Base-by-base conservation (phyloP, 2,888 invertebrate genomes). In the Lochmaea crataegi region DNA sequence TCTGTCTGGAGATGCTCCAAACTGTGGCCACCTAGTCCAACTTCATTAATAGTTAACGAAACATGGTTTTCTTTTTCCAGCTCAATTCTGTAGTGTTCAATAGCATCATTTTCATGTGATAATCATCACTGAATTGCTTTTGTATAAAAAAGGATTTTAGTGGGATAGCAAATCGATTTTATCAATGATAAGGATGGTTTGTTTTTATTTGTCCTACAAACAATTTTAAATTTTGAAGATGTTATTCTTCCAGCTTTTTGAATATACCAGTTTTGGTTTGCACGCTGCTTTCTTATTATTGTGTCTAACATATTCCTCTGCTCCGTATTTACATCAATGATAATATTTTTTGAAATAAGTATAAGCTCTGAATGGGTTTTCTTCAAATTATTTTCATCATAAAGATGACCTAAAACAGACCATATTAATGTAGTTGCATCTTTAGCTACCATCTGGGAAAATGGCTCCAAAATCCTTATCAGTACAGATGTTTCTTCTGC, bases 1-100 rank as follows among this genome's bases (percentile, higher is more conserved):
- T 66, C 65, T 64, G 64, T 76, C 76, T 22, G 75, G 76, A 71
- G 76, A 72, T 69, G 77, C 74, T 45, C 76, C 77, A 11, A 76
- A 67, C 41, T 67, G 65, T n/a, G 72, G 71, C 71, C 71, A 70
- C 64, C 64, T 61, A 26, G 16, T 69, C n/a, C n/a, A 41, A 41
- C 41, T 41, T 68, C 64, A 65, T 57, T 74, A 12, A 74, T 14
- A 51, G 32, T 26, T 45, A 74, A 71, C 12, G 14, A 10, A 12
- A 69, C 68, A 57, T 75, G 69, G 48, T 65, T 58, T 75, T 72
- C 66, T 26, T 22, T 53, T 65, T 16, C 48, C 53, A 64, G 56
- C 48, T 64, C 14, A 26, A 45, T 53, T 38, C 32, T 7, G 63
- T 69, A 63, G 0, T 42, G 1, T 68, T 58, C 68, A n/a, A 68